These are phyloP conservation scores for Odontocerum albicorne DNA, from an alignment of 2,888 invertebrate genomes.

Conservation along the genomic window DNA sequence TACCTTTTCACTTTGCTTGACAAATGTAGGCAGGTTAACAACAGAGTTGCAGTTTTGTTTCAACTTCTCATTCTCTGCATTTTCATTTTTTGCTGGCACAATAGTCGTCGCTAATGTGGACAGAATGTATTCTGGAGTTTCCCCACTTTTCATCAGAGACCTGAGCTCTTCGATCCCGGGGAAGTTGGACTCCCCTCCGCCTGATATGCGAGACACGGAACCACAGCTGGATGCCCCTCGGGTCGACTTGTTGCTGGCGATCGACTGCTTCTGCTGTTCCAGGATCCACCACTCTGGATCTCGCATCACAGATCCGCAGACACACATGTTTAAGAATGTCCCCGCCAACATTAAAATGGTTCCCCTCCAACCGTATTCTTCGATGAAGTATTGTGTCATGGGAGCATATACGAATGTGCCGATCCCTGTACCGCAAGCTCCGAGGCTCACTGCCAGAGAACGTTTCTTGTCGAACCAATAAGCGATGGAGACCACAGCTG, in stretches of 20 bases:
- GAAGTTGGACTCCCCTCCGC: constrained; percentile 59
- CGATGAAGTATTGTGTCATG: constrained; percentile 76
- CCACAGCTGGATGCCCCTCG: constrained; percentile 55
- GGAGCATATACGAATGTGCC: constrained; percentile 89
- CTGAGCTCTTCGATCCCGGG: constrained; percentile 69
- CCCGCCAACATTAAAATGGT: constrained; percentile 80
- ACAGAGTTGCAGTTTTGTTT: constrained; percentile 63
- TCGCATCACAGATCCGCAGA: constrained; percentile 84
- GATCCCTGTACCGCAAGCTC: constrained; percentile 86
- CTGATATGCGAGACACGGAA: constrained; percentile 55
- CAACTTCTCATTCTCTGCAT: constrained; percentile 48
- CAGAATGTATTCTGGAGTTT: constrained; percentile 66
- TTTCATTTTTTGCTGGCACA: constrained; percentile 53
- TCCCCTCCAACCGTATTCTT: constrained; percentile 84
- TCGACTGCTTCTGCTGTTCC: constrained; percentile 61
- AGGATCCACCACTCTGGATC: constrained; percentile 82
- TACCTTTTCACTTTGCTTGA: constrained; percentile 70
- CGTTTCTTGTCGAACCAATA: constrained; percentile 91
- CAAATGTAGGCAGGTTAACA: constrained; percentile 73
- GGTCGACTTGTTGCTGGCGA: constrained; percentile 53
- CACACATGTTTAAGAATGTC: constrained; percentile 80
- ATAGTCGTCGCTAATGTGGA: constrained; percentile 64
- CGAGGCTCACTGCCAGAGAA: constrained; percentile 82
- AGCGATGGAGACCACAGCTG: constrained; percentile 88
- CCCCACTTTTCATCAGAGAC: constrained; percentile 69